These are phyloP conservation scores for Sus cebifrons DNA, from an alignment of 2,797 vertebrate species.

Conservation along the genomic window DNA sequence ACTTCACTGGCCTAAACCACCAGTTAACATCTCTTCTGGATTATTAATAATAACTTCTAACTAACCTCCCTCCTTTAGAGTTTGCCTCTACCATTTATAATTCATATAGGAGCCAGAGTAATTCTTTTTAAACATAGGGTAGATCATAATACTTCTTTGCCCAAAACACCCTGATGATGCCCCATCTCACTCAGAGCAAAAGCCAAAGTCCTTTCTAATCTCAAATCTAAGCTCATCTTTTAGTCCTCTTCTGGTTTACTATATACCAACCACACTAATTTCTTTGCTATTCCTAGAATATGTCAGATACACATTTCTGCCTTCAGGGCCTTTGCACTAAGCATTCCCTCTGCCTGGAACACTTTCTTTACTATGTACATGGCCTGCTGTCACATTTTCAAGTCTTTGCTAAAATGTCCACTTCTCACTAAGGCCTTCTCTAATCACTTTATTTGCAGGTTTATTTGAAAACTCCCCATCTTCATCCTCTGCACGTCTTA, in stretches of 20 bases:
- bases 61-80: neutral
- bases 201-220: neutral
- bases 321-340: neutral
- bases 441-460: slow-evolving; percentile 35
- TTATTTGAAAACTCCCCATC: neutral
- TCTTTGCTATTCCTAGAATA: neutral
- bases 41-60: slow-evolving; percentile 13
- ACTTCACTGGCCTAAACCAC: neutral
- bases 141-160: neutral
- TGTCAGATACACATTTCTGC: neutral
- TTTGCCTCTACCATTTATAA: neutral
- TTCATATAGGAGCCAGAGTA: neutral
- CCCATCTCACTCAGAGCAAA: neutral
- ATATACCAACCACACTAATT: neutral
- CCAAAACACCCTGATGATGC: neutral
- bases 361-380: neutral
- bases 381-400: neutral
- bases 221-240: neutral
- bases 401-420: slow-evolving; percentile 44
- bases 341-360: neutral
- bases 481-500: neutral
- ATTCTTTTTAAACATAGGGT: neutral
- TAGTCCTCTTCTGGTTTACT: neutral
- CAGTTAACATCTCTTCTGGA: neutral
- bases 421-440: slow-evolving; percentile 10